Conservation (phyloP, 2,113 vertebrate genomes). For the Pterocles orientalis region DNA sequence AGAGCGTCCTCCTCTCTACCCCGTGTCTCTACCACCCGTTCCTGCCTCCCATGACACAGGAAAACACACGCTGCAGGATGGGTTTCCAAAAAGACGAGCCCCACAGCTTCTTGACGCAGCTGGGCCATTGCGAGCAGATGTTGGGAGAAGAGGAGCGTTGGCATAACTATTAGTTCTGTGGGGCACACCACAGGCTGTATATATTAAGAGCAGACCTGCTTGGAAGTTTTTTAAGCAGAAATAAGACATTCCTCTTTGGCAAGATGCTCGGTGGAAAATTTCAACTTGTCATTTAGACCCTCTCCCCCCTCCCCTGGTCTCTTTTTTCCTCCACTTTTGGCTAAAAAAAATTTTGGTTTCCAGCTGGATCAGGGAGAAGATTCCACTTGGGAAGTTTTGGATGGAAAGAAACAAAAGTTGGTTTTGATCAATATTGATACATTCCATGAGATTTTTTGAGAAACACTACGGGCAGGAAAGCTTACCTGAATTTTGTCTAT, state of each 20-base stretch:
- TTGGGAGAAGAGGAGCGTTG: not conserved
- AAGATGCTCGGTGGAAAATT: not conserved
- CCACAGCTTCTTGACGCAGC: not conserved
- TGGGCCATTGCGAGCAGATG: not conserved
- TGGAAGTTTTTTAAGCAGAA: not conserved
- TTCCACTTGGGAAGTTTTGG: not conserved
- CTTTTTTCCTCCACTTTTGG: not conserved
- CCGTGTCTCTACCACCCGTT: not conserved
- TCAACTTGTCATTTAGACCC: not conserved
- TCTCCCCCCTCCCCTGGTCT: not conserved
- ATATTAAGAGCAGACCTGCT: not conserved
- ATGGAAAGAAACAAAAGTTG: not conserved
- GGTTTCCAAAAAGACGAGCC: not conserved
- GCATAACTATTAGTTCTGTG: not conserved
- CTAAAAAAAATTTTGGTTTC: not conserved
- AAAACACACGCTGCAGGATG: not conserved
- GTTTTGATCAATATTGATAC: fast-evolving
- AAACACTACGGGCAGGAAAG: not conserved
- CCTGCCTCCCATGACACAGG: not conserved
- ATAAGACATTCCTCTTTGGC: not conserved
- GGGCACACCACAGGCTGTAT: not conserved
- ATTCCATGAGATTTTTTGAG: not conserved
- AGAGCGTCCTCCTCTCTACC: not conserved
- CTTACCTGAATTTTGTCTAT: not conserved
- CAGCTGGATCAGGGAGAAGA: fast-evolving